A percentile compares a stretch with the other conserved stretches of the same genome.
phyloP scores from a whole-genome alignment of 2,888 invertebrate species.

The Danaus chrysippus region DNA sequence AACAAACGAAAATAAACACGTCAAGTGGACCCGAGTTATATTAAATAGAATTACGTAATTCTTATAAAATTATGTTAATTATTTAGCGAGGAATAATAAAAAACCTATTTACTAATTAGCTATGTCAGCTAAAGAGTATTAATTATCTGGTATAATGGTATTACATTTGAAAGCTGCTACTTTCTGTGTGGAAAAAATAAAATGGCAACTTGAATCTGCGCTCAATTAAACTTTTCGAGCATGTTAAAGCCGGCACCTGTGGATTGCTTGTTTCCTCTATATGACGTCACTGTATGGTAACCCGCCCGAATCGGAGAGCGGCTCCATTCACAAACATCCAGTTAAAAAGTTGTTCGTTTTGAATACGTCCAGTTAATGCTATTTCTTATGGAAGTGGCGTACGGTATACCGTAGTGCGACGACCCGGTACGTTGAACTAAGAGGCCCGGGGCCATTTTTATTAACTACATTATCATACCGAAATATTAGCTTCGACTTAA shows the following conservation, averaged over 20 bases:
- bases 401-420: slow-evolving; percentile 71
- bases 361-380: slow-evolving; percentile 58
- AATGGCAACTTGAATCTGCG: neutral
- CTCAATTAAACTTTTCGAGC: slow-evolving; percentile 43
- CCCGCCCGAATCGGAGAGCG: slow-evolving; percentile 41
- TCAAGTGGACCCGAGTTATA: neutral
- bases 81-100: no score
- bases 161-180: no score
- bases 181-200: no score
- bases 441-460: slow-evolving; percentile 62
- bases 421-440: slow-evolving; percentile 73
- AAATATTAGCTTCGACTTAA: slow-evolving; percentile 16
- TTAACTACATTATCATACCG: slow-evolving; percentile 44
- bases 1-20: neutral
- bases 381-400: slow-evolving; percentile 67
- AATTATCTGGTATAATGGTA: no score
- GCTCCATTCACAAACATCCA: slow-evolving; percentile 21
- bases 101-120: no score
- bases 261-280: slow-evolving; percentile 63
- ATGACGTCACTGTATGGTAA: slow-evolving; percentile 66
- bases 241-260: slow-evolving; percentile 57
- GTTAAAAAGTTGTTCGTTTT: slow-evolving; percentile 35
- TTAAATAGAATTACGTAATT: neutral
- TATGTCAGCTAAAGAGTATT: no score
- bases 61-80: neutral